These are phyloP conservation scores for Collichthys lucidus DNA, from an alignment of 2,113 vertebrate genomes.

Conservation along the genomic window DNA sequence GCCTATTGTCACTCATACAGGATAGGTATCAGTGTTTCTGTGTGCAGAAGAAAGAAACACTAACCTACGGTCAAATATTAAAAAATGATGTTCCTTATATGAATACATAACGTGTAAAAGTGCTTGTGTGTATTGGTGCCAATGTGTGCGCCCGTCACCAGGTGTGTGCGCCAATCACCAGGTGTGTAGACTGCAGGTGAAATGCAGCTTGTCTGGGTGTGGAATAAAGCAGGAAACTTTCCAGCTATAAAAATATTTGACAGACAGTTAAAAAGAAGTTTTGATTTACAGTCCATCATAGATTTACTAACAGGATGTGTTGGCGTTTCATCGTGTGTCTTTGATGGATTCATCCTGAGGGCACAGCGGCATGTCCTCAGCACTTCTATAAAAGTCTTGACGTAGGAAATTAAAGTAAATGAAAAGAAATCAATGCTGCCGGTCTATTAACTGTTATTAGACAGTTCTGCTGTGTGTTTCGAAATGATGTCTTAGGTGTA, in stretches of 20 bases:
- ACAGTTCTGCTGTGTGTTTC: too few relatives aligned
- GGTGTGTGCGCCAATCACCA: constrained; percentile 19
- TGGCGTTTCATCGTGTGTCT: constrained; percentile 54
- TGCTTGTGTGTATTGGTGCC: constrained; percentile 1
- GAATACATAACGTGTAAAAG: not conserved
- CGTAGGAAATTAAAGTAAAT: constrained; percentile 30
- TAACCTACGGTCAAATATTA: not conserved
- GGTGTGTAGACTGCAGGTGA: constrained; percentile 15
- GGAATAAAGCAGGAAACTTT: constrained; percentile 20
- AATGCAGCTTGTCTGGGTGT: not conserved
- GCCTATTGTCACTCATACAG: too few relatives aligned
- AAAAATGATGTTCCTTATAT: not conserved
- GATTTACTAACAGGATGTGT: constrained; percentile 34
- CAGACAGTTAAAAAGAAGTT: constrained; percentile 53
- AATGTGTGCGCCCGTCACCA: constrained; percentile 12
- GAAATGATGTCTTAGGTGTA: not conserved
- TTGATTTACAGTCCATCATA: constrained; percentile 58
- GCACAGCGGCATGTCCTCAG: constrained; percentile 39
- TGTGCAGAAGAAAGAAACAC: too few relatives aligned
- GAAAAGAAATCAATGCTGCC: constrained; percentile 19
- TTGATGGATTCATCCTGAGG: constrained; percentile 51
- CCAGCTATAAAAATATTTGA: constrained; percentile 46
- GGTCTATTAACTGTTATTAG: not conserved
- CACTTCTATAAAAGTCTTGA: constrained; percentile 13
- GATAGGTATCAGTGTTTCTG: too few relatives aligned